Evolutionary conservation across 2,113 vertebrate genomes (phyloP), one percentile per base, ranked within the genome.

Genomic region (Oncorhynchus keta): DNA sequence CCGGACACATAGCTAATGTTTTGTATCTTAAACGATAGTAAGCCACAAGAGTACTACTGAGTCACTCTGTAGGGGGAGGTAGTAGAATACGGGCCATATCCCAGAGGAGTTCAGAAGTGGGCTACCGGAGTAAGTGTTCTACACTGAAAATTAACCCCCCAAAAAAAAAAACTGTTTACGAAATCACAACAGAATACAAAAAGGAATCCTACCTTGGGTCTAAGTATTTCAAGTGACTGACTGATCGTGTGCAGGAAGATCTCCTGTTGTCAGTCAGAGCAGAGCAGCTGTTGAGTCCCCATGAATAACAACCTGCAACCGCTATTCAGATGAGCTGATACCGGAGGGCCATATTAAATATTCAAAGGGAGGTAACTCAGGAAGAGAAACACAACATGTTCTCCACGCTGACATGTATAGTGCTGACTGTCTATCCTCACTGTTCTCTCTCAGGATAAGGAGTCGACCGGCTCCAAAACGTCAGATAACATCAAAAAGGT

Each of bases 201-300:
- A 62, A 62, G 73, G 2, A 73, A 22, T 77, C 30, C 70, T 45
- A 5, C 51, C 67, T 5, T 16, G n/a, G 77, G 78, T 62, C 75
- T 84, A 72, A 74, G 66, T 49, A 49, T 76, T 72, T 12, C 75
- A 78, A 69, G 67, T 73, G 39, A 14, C 49, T 5, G 65, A 78
- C 26, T 24, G 13, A 79, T 81, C 84, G 83, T 84, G 71, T 22
- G 62, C 59, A 28, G 8, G 48, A 11, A 26, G 0, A 65, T 70
- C 90, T 89, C 86, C 87, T 82, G 72, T 82, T 75, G 73, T 61
- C 57, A 76, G 76, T 85, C 79, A 81, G 55, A 45, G 66, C 77
- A 75, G 68, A 66, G 68, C 78, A 88, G 76, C 74, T 67, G 82
- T 75, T 84, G 28, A 66, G 26, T 66, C 70, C 74, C 73, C 18